phyloP scores from a whole-genome alignment of 2,888 invertebrate genomes.

The Hydropsyche betteni region DNA sequence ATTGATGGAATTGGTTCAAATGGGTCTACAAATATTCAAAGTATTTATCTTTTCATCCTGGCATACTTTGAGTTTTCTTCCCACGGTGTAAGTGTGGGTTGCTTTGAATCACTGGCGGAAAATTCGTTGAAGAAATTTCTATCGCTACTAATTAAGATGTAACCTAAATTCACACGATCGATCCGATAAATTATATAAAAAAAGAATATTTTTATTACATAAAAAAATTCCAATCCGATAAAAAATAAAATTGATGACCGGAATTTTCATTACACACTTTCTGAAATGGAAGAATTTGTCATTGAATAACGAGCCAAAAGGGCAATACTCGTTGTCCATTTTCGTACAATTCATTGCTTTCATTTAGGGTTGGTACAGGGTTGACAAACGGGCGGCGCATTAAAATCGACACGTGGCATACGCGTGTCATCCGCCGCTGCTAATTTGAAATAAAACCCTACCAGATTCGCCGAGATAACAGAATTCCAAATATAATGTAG shows the following conservation, averaged over 20 bases:
- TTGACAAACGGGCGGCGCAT: slow-evolving; percentile 32
- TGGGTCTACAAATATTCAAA: slow-evolving; percentile 12
- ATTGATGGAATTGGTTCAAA: slow-evolving; percentile 6
- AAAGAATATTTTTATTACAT: too few relatives aligned
- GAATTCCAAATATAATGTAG: slow-evolving; percentile 38
- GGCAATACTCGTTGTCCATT: too few relatives aligned
- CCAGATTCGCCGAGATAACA: slow-evolving; percentile 43
- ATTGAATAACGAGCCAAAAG: too few relatives aligned
- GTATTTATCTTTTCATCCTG: slow-evolving; percentile 20
- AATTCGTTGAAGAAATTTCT: background rate
- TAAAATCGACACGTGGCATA: slow-evolving; percentile 38
- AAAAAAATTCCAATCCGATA: too few relatives aligned
- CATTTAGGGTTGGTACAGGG: slow-evolving; percentile 26
- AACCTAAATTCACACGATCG: too few relatives aligned
- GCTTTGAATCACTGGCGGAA: slow-evolving; percentile 14
- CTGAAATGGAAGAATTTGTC: too few relatives aligned
- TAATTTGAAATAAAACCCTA: slow-evolving; percentile 47
- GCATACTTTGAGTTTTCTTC: slow-evolving; percentile 31
- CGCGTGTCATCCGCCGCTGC: slow-evolving; percentile 38
- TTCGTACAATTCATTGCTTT: too few relatives aligned
- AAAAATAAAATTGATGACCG: too few relatives aligned
- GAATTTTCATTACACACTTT: too few relatives aligned
- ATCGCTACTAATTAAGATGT: background rate
- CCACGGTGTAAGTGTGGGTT: slow-evolving; percentile 27
- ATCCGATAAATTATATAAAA: too few relatives aligned